These are phyloP conservation scores for Choloepus hoffmanni DNA, from an alignment of 2,113 vertebrate species.

Conservation along the genomic window DNA sequence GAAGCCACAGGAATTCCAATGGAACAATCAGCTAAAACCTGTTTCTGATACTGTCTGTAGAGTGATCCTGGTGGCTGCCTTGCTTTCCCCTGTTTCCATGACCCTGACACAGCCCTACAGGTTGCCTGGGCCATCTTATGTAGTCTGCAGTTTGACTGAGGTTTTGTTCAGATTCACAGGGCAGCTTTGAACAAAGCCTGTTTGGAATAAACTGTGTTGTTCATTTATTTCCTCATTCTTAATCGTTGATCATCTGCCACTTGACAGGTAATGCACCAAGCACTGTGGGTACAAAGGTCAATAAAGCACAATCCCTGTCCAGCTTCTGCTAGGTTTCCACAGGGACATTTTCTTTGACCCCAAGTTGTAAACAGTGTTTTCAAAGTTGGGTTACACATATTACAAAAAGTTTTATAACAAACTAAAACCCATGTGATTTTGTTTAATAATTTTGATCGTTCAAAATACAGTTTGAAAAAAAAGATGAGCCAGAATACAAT, in stretches of 20 bases:
- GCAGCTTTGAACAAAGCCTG: background rate
- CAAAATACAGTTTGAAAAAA: background rate
- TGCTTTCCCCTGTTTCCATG: background rate
- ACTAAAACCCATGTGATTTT: background rate
- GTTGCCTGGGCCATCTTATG: background rate
- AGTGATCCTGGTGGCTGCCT: background rate
- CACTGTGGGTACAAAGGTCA: background rate
- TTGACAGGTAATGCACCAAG: background rate
- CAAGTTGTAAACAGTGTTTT: background rate
- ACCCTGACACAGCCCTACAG: background rate
- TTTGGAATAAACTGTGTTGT: background rate
- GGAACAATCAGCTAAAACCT: background rate
- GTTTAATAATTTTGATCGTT: background rate
- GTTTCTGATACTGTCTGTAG: background rate
- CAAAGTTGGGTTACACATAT: background rate
- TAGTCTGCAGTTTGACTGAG: background rate
- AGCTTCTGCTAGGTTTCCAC: background rate
- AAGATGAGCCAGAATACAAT: background rate
- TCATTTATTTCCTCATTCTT: background rate
- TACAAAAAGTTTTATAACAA: background rate
- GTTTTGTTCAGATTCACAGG: constrained; percentile 18
- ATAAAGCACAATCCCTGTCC: background rate
- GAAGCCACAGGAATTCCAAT: background rate
- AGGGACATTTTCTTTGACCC: background rate
- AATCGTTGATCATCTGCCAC: background rate